Evolutionary conservation across 2,113 vertebrate genomes (phyloP), one percentile per base, ranked within the genome.

Genomic region (Calyptommatus sinebrachiatus): DNA sequence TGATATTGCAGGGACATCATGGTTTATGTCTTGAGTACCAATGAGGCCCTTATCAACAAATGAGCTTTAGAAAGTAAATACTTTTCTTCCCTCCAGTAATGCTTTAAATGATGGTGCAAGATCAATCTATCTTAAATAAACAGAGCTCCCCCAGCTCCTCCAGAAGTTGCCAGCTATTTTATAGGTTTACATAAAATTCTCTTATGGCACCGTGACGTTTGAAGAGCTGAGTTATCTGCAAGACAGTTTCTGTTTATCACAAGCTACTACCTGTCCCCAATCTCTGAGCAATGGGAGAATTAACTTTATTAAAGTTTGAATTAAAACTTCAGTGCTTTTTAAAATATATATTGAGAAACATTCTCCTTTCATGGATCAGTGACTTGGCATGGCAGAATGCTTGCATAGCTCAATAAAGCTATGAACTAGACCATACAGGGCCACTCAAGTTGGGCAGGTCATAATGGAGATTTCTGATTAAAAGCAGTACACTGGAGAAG

Each of bases 171-270:
- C 88, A 90, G 53, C 72, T 85, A 18, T 85, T 90, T 85, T 76
- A 66, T 82, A 78, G 72, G 85, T 90, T 90, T 89, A 81, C 88
- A 83, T 81, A 87, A 85, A 90, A 88, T 88, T 76, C 83, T 89
- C 85, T 41, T 62, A 71, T 2, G 88, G 78, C 80, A 83, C 16
- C 80, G 45, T 85, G 86, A 78, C 85, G 57, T 91, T 83, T 89
- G 85, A 84, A 88, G 80, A 84, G 77, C 53, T 45, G 89, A 83
- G 79, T 89, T 92, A 82, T 88, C 87, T 90, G 83, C 83, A 81
- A 84, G 82, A 31, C 86, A 85, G 60, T 88, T 77, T 79, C 73
- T 68, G 87, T 28, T 73, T 76, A 89, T 78, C 80, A 82, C 83
- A 88, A 83, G 76, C 85, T 1, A 0, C 77, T 90, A 88, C 79